Base-by-base conservation (phyloP, 2,797 vertebrate species). In the Betta splendens region DNA sequence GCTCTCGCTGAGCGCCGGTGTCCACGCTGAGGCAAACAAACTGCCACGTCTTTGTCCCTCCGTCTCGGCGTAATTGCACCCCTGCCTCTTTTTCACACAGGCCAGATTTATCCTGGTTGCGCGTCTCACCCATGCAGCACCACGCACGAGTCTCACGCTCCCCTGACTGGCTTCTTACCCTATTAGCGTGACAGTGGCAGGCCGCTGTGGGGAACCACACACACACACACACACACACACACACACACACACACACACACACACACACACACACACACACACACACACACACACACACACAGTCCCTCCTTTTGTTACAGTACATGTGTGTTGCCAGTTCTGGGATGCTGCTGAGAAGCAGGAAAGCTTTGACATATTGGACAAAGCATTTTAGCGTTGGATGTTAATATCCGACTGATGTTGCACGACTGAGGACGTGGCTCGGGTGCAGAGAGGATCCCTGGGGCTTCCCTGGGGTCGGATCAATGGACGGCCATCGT, bases 11-110 rank as follows among this genome's bases (percentile, higher is more conserved):
- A 67, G 65, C 50, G 51, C 13, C 22, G 22, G 54, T 55, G 62
- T 65, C 62, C 69, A 77, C 72, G 67, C 67, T 71, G 69, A 69
- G 64, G 59, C 61, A 77, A 65, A 71, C 72, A 72, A 65, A 81
- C 55, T 74, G 73, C 55, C 26, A 22, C 69, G 33, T 57, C 50
- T 70, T 74, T 85, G 68, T 82, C 46, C 39, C 51, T 73, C 31
- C 4, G 13, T 71, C 59, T 85, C 53, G 67, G 48, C 55, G 60
- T 79, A 76, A 79, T 80, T 79, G 68, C 65, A 65, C 69, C 44
- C 63, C 64, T 66, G 47, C 47, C 46, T 75, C 51, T 44, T 75
- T 64, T 80, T 70, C 66, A 73, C 48, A 61, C 39, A 32, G 39
- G 16, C 55, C 57, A 64, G 53, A 77, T 79, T 74, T 64, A 69